Conservation (phyloP, 2,797 vertebrate species). For the Taeniopygia guttata region DNA sequence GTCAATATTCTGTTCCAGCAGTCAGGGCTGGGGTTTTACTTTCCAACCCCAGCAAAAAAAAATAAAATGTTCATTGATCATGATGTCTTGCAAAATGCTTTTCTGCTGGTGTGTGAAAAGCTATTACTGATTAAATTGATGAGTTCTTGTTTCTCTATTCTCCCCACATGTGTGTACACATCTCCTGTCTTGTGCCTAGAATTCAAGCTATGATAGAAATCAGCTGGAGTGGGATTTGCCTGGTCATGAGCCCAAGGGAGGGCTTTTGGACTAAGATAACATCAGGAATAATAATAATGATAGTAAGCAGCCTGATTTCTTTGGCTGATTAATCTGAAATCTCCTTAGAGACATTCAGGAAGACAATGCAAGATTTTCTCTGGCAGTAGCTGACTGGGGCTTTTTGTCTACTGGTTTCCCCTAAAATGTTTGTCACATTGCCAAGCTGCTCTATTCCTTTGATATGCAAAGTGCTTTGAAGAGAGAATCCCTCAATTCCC, state of each 20-base stretch:
- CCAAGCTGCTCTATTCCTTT: not conserved
- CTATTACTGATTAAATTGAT: not conserved
- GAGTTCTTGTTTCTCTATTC: not conserved
- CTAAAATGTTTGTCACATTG: not conserved
- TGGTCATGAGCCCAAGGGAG: not conserved
- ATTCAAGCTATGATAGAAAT: not conserved
- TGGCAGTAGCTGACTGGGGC: not conserved
- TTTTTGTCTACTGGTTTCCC: not conserved
- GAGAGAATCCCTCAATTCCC: not conserved
- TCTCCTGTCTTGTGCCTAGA: not conserved
- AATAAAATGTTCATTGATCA: not conserved
- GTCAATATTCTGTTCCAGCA: not conserved
- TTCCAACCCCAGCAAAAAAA: not conserved
- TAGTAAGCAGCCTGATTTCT: not conserved
- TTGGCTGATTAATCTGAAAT: constrained; percentile 6
- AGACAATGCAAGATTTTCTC: not conserved
- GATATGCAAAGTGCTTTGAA: not conserved
- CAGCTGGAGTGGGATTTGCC: not conserved
- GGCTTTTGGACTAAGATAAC: not conserved
- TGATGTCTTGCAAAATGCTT: not conserved
- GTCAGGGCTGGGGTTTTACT: not conserved
- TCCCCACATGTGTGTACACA: not conserved
- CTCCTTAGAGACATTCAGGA: not conserved
- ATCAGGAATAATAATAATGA: not conserved
- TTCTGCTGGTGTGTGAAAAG: not conserved